These are phyloP conservation scores for Andrena hattorfiana DNA, from an alignment of 2,888 invertebrate species.

Conservation along the genomic window DNA sequence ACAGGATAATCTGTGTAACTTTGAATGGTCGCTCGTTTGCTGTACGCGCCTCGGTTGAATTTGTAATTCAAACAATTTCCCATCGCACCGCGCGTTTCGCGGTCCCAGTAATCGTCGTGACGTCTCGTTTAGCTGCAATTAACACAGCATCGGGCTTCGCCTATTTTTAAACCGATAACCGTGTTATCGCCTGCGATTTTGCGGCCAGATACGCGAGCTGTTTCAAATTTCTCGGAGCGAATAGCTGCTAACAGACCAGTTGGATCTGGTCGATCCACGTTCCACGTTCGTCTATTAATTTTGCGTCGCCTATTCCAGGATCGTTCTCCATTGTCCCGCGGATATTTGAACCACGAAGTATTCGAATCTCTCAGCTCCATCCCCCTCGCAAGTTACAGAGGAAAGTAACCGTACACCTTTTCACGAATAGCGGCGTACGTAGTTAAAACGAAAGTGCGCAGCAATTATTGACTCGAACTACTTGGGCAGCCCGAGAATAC, in stretches of 20 bases:
- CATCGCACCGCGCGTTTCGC: slow-evolving; percentile 11
- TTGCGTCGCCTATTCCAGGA: too few relatives aligned
- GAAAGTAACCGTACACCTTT: too few relatives aligned
- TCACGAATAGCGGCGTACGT: too few relatives aligned
- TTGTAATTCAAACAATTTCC: slow-evolving; percentile 18
- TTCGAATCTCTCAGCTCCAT: too few relatives aligned
- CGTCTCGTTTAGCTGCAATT: slow-evolving; percentile 48
- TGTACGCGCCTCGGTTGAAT: background rate
- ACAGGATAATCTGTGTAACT: background rate
- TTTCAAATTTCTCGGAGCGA: slow-evolving; percentile 35
- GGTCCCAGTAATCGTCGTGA: slow-evolving; percentile 32
- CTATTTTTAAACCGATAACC: slow-evolving; percentile 65
- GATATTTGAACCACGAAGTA: too few relatives aligned
- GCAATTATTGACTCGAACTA: background rate
- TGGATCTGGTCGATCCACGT: background rate
- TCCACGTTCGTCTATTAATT: background rate
- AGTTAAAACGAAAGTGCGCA: background rate
- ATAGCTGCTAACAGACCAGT: background rate
- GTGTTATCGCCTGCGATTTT: slow-evolving; percentile 50
- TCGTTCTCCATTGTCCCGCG: too few relatives aligned
- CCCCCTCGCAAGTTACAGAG: too few relatives aligned
- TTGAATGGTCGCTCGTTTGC: slow-evolving; percentile 7
- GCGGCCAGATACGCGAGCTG: slow-evolving; percentile 28
- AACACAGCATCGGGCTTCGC: slow-evolving; percentile 27
- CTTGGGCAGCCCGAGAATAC: background rate